A percentile compares a stretch with the other conserved stretches of the same genome.
phyloP scores from a whole-genome alignment of 64 coral and sea anemone species.

The Pocillopora verrucosa region DNA sequence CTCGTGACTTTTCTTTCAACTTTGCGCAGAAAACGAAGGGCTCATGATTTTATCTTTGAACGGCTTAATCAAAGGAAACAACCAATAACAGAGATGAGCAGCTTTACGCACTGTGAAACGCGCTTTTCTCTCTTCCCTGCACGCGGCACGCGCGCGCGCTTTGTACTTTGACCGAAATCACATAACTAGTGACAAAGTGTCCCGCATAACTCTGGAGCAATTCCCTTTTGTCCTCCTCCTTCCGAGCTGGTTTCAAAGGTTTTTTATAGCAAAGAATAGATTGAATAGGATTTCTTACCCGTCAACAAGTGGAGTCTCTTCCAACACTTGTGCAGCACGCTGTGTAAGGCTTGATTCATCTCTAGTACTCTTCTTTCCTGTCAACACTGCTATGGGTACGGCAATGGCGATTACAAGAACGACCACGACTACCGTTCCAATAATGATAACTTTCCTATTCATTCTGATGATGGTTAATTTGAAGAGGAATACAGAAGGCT shows the following conservation, averaged over 20 bases:
- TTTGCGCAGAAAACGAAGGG: too few relatives aligned
- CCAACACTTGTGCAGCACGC: constrained; percentile 1
- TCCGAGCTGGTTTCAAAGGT: neutral
- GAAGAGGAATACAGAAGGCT: neutral
- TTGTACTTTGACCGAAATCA: too few relatives aligned
- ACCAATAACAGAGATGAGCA: too few relatives aligned
- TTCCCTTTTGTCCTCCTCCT: neutral
- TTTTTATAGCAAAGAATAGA: neutral
- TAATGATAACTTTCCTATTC: neutral
- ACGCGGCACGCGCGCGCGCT: too few relatives aligned
- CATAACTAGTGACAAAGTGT: too few relatives aligned
- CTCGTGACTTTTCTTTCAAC: too few relatives aligned
- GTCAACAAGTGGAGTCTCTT: constrained; percentile 67
- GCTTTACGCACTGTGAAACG: too few relatives aligned
- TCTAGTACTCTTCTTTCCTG: neutral
- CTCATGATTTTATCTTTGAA: too few relatives aligned
- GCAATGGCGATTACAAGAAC: constrained; percentile 28
- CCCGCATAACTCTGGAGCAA: too few relatives aligned
- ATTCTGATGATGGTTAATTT: neutral
- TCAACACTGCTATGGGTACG: constrained; percentile 16
- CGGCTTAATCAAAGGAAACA: too few relatives aligned
- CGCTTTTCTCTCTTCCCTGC: too few relatives aligned
- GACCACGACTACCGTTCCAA: constrained; percentile 1
- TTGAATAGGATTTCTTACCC: constrained; percentile 46
- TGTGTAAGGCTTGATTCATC: neutral